Conservation (phyloP, 2,797 vertebrate genomes). For the Enteromius treurensis region DNA sequence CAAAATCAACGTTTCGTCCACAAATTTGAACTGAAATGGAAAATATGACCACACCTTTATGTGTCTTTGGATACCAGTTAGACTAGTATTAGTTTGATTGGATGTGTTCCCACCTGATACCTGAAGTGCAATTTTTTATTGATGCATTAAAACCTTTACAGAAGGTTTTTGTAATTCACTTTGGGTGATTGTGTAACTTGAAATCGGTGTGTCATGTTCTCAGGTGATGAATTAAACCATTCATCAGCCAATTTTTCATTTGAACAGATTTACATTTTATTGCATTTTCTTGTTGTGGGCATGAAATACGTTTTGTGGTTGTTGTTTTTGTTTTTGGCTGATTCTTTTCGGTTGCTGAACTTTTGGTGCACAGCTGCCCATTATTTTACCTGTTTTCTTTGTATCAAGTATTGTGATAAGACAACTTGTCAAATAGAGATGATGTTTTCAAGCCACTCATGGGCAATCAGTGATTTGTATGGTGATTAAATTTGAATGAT, state of each 20-base stretch:
- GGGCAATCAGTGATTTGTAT: slow-evolving; percentile 11
- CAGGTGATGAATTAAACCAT: neutral
- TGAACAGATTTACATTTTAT: neutral
- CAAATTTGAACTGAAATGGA: neutral
- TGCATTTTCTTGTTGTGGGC: neutral
- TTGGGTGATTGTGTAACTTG: neutral
- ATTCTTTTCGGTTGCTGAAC: neutral
- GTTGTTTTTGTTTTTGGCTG: neutral
- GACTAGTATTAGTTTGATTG: neutral
- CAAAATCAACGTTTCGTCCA: neutral
- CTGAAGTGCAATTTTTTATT: neutral
- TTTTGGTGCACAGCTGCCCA: neutral
- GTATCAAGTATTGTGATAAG: neutral
- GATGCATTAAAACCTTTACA: neutral
- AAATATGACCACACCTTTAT: neutral
- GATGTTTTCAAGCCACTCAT: slow-evolving; percentile 3
- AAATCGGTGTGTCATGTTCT: neutral
- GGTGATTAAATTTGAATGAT: slow-evolving; percentile 11
- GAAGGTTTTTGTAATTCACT: neutral
- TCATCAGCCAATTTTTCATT: neutral
- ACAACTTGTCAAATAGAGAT: neutral
- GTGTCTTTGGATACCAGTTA: neutral
- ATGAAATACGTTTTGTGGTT: neutral
- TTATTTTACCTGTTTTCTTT: neutral
- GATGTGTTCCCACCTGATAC: neutral